A percentile compares a stretch with the other conserved stretches of the same genome.
Evolutionary conservation across 2,797 vertebrate species (phyloP).

Genomic region (Melopsittacus undulatus): DNA sequence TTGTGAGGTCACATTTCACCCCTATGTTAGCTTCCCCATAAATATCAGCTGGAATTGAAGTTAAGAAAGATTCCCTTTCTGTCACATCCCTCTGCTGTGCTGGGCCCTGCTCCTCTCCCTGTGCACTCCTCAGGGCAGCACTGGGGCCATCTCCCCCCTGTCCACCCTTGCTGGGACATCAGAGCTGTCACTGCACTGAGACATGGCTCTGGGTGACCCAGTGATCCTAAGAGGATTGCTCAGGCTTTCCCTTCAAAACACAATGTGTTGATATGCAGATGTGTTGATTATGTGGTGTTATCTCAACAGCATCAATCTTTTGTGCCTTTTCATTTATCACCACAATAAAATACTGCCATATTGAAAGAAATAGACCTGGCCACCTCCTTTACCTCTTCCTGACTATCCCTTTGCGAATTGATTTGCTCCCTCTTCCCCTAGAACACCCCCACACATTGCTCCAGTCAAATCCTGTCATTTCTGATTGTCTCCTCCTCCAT

Average conservation of each 20-base stretch:
- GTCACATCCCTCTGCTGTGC: background rate
- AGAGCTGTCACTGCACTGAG: background rate
- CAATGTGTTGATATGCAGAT: background rate
- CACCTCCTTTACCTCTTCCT: background rate
- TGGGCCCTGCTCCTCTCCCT: background rate
- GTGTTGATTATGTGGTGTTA: background rate
- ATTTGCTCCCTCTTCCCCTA: background rate
- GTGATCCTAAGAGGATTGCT: background rate
- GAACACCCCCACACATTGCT: background rate
- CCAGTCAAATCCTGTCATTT: background rate
- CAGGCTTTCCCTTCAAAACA: background rate
- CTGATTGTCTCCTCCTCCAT: background rate
- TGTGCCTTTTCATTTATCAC: background rate
- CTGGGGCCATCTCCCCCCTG: background rate
- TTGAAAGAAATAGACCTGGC: background rate
- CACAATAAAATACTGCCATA: background rate
- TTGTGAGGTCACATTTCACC: slow-evolving; percentile 40
- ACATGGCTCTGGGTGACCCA: background rate
- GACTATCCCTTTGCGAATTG: background rate
- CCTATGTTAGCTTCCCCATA: slow-evolving; percentile 46
- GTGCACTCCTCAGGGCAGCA: background rate
- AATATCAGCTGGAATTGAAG: slow-evolving; percentile 26
- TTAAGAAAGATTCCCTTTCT: slow-evolving; percentile 29
- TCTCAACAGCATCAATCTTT: background rate
- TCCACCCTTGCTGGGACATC: background rate